Evolutionary conservation across 2,888 invertebrate genomes (phyloP).

Genomic region (Germaria angustata): DNA sequence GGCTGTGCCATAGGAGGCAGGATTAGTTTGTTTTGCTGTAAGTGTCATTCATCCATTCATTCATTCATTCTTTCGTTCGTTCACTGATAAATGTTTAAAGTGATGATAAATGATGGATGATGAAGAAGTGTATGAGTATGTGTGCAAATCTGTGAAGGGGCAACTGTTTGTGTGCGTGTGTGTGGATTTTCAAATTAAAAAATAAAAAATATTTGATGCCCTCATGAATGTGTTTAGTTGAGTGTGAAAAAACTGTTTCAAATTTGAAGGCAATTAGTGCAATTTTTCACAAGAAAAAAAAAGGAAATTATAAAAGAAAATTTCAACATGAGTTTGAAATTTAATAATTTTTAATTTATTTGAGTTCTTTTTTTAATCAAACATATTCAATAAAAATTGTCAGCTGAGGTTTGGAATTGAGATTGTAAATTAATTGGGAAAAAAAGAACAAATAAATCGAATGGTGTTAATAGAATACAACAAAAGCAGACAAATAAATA

Average conservation of each 20-base stretch:
- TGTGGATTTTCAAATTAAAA: neutral
- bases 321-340: neutral
- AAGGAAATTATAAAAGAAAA: slow-evolving; percentile 25
- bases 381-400: neutral
- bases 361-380: neutral
- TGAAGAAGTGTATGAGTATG: slow-evolving; percentile 2
- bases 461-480: neutral
- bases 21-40: slow-evolving; percentile 36
- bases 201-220: neutral
- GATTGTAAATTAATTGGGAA: neutral
- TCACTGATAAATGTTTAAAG: slow-evolving; percentile 61
- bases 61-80: slow-evolving; percentile 38
- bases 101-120: slow-evolving; percentile 66
- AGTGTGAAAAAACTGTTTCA: slow-evolving; percentile 7
- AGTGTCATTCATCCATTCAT: slow-evolving; percentile 54
- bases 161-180: neutral
- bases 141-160: neutral
- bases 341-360: neutral
- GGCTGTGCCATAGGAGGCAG: neutral
- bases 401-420: neutral
- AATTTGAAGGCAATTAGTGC: slow-evolving; percentile 47
- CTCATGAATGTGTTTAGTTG: neutral
- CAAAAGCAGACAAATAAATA: slow-evolving; percentile 3
- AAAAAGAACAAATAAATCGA: neutral
- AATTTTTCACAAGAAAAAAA: neutral